These are phyloP conservation scores for Bombus terrestris DNA, from an alignment of 1,140 invertebrate species.

Conservation along the genomic window DNA sequence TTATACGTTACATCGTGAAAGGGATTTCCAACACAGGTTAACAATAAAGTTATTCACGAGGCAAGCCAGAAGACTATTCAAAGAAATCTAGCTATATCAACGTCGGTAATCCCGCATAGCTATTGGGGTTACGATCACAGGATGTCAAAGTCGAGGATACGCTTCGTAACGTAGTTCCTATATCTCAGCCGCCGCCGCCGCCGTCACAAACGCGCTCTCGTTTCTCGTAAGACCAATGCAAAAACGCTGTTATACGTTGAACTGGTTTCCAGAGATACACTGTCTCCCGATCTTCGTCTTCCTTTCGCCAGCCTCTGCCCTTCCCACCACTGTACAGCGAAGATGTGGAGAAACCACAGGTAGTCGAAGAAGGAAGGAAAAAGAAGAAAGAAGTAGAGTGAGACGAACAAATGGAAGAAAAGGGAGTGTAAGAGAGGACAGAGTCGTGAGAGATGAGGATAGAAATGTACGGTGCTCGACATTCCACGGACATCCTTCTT, in stretches of 20 bases:
- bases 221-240: constrained; percentile 54
- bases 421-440: not conserved
- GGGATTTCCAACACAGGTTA: not conserved
- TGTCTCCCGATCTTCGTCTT: constrained; percentile 15
- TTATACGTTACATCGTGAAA: too few species aligned
- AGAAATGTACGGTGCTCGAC: constrained; percentile 31
- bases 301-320: not conserved
- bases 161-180: constrained; percentile 46
- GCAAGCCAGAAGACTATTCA: too few species aligned
- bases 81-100: not conserved
- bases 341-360: not conserved
- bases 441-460: not conserved
- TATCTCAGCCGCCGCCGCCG: constrained; percentile 29
- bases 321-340: not conserved
- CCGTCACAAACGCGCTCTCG: constrained; percentile 36
- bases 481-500: constrained; percentile 50
- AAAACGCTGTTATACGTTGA: constrained; percentile 59
- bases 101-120: constrained; percentile 7
- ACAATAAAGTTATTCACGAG: not conserved
- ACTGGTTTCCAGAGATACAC: constrained; percentile 56
- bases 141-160: constrained; percentile 32
- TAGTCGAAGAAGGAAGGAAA: not conserved
- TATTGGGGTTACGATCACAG: not conserved
- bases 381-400: not conserved
- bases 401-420: not conserved